A percentile compares a stretch with the other conserved stretches of the same genome.
Evolutionary conservation across 2,797 vertebrate species (phyloP).

Genomic region (Limosa lapponica): DNA sequence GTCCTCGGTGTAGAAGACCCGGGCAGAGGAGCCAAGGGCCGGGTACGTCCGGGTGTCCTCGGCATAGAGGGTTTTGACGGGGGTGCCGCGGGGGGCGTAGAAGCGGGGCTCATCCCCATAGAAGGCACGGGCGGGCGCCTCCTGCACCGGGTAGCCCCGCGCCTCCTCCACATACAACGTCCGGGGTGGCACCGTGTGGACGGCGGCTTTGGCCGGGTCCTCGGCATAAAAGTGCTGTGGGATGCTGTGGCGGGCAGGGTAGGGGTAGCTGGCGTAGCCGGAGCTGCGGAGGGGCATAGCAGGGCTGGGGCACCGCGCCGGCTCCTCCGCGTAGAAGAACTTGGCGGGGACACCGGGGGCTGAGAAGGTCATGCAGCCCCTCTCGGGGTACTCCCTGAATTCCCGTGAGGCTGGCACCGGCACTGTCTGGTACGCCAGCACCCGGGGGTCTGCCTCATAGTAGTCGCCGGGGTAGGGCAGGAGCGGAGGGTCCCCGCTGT

Average conservation of each 20-base stretch:
- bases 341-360: slow-evolving; percentile 87
- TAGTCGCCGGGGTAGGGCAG: slow-evolving; percentile 80
- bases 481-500: slow-evolving; percentile 87
- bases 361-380: slow-evolving; percentile 86
- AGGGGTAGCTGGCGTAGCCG: slow-evolving; percentile 76
- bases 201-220: slow-evolving; percentile 74
- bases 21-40: slow-evolving; percentile 78
- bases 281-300: slow-evolving; percentile 77
- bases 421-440: slow-evolving; percentile 78
- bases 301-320: slow-evolving; percentile 80
- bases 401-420: slow-evolving; percentile 80
- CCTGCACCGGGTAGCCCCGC: slow-evolving; percentile 85
- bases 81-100: slow-evolving; percentile 77
- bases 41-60: slow-evolving; percentile 79
- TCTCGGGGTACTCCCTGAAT: slow-evolving; percentile 77
- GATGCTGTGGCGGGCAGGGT: slow-evolving; percentile 81
- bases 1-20: slow-evolving; percentile 86
- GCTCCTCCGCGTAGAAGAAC: slow-evolving; percentile 91
- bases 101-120: slow-evolving; percentile 82
- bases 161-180: slow-evolving; percentile 86
- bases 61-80: slow-evolving; percentile 80
- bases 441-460: slow-evolving; percentile 77
- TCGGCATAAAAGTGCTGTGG: slow-evolving; percentile 84
- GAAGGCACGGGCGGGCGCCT: slow-evolving; percentile 83
- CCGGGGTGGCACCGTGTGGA: slow-evolving; percentile 75